Percentiles rank a stretch among this genome's conserved stretches.
phyloP scores from a whole-genome alignment of 2,888 invertebrate genomes.

The Drosophila infuscata region DNA sequence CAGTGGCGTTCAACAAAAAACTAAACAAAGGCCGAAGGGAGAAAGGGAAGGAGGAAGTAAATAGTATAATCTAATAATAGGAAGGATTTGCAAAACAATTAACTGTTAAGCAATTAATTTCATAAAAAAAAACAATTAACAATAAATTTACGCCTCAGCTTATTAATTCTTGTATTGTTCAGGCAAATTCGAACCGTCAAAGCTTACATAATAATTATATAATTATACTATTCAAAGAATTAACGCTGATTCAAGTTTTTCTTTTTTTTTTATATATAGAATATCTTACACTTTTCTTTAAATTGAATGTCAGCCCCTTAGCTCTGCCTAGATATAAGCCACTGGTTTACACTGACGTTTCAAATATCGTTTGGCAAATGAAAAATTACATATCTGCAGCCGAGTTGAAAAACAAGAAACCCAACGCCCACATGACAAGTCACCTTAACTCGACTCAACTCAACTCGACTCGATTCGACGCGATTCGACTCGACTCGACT shows the following conservation, averaged over 20 bases:
- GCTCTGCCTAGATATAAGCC: constrained; percentile 2
- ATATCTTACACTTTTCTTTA: no score
- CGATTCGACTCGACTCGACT: constrained; percentile 11
- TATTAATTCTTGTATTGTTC: background rate
- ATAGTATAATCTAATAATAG: background rate
- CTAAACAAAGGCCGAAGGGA: background rate
- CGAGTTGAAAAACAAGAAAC: constrained; percentile 54
- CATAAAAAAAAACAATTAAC: background rate
- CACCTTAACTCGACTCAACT: constrained; percentile 23
- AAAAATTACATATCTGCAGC: constrained; percentile 48
- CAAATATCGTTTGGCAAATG: constrained; percentile 38
- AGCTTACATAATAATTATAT: background rate
- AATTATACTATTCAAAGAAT: background rate
- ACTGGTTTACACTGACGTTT: constrained; percentile 25
- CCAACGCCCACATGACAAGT: constrained; percentile 65
- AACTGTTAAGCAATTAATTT: background rate
- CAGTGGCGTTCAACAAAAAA: constrained; percentile 7
- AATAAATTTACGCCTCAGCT: background rate
- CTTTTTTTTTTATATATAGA: background rate
- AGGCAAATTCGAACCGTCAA: background rate
- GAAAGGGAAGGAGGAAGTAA: background rate
- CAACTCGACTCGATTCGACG: background rate
- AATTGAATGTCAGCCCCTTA: background rate
- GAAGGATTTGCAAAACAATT: background rate
- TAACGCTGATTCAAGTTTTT: background rate